Percentiles rank a stretch among this genome's conserved stretches.
These are phyloP conservation scores for Zeus faber DNA, from an alignment of 2,113 vertebrate species.

Conservation along the genomic window DNA sequence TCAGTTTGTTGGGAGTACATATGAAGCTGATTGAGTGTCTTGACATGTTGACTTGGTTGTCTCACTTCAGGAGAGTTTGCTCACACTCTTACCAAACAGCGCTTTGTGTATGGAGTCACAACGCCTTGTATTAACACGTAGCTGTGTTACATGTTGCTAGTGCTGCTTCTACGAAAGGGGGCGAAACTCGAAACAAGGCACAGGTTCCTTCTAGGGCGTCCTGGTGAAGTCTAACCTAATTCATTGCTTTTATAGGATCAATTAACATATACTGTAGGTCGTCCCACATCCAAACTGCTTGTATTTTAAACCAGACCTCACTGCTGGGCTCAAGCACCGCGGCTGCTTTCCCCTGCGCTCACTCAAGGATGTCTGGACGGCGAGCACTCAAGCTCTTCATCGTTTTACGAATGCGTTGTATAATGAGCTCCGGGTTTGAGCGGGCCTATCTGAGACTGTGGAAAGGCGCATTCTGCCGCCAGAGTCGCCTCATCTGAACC, in stretches of 20 bases:
- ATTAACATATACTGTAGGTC: too few relatives aligned
- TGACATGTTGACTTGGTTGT: slow-evolving; percentile 55
- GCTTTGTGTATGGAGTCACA: slow-evolving; percentile 19
- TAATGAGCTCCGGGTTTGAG: too few relatives aligned
- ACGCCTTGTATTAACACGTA: slow-evolving; percentile 26
- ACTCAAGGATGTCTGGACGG: too few relatives aligned
- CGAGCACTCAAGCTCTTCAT: too few relatives aligned
- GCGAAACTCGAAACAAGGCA: slow-evolving; percentile 50
- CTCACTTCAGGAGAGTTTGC: slow-evolving; percentile 31
- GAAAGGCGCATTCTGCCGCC: slow-evolving; percentile 9
- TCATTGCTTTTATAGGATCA: slow-evolving; percentile 3
- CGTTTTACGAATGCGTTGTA: too few relatives aligned
- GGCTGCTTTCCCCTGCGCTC: too few relatives aligned
- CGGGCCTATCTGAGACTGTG: too few relatives aligned
- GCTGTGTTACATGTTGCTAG: slow-evolving; percentile 24
- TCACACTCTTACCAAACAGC: slow-evolving; percentile 25
- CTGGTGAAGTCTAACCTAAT: slow-evolving; percentile 31
- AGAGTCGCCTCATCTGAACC: slow-evolving; percentile 40
- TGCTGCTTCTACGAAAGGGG: slow-evolving; percentile 45
- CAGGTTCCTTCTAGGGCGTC: slow-evolving; percentile 48
- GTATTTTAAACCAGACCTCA: background rate
- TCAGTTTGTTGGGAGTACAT: slow-evolving; percentile 14
- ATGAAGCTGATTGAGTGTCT: slow-evolving; percentile 78
- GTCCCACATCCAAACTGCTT: too few relatives aligned
- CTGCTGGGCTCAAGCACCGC: background rate